Evolutionary conservation across 1,140 invertebrate genomes (phyloP).

Genomic region (Aphaenogaster rudis): DNA sequence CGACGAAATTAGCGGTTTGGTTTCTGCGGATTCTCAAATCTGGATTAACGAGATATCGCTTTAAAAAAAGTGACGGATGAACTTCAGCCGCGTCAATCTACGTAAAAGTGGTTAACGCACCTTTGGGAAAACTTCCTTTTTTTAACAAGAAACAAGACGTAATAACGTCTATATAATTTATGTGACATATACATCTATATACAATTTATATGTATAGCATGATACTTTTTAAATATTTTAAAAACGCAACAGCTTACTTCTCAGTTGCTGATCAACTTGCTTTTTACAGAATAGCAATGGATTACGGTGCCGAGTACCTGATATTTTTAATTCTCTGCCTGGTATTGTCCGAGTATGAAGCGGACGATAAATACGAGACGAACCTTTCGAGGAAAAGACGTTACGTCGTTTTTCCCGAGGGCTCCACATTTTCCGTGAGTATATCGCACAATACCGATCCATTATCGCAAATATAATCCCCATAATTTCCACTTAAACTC

Average conservation of each 20-base stretch:
- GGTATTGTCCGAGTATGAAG: constrained; percentile 52
- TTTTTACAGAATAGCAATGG: constrained; percentile 65
- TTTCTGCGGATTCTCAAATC: constrained; percentile 16
- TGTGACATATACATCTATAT: background rate
- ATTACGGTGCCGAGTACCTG: constrained; percentile 33
- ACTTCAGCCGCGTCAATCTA: background rate
- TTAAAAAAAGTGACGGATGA: background rate
- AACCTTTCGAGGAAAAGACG: constrained; percentile 88
- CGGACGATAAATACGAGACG: constrained; percentile 56
- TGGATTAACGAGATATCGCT: constrained; percentile 65
- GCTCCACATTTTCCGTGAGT: constrained; percentile 91
- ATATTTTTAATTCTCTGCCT: constrained; percentile 50
- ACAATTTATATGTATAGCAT: background rate
- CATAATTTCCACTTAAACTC: background rate
- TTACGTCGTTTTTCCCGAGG: constrained; percentile 93
- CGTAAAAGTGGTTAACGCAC: background rate
- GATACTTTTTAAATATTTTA: constrained; percentile 8
- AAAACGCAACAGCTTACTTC: background rate
- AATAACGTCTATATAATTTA: background rate
- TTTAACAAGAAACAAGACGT: background rate
- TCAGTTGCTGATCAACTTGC: background rate
- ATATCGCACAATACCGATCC: background rate
- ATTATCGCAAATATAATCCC: constrained; percentile 8
- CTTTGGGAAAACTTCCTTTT: background rate
- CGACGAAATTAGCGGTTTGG: constrained; percentile 48